A percentile compares a stretch with the other conserved stretches of the same genome.
Evolutionary conservation across 1,140 invertebrate genomes (phyloP).

Genomic region (Lamellibrachia luymesi): DNA sequence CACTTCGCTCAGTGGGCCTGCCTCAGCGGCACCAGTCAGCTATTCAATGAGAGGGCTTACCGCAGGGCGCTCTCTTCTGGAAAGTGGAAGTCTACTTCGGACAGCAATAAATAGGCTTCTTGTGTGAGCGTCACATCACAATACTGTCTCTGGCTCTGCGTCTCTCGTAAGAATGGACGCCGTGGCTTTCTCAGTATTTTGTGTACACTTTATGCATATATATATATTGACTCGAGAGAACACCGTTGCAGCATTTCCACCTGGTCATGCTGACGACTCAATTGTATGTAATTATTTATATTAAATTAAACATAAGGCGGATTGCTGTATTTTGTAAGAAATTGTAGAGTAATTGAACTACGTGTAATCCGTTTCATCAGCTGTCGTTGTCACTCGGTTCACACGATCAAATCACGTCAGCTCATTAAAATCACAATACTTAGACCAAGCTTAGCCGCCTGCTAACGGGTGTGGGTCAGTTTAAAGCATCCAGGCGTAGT

Average conservation of each 20-base stretch:
- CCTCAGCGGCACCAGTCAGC: neutral
- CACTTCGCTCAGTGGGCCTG: neutral
- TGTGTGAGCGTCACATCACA: neutral
- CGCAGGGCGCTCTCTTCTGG: neutral
- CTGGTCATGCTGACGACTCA: neutral
- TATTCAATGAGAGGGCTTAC: neutral
- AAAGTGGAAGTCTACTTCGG: neutral
- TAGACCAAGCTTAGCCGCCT: no score
- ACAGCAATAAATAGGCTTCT: neutral
- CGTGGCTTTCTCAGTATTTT: neutral
- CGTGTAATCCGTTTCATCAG: no score
- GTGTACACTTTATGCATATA: neutral
- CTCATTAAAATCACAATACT: no score
- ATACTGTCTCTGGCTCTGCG: neutral
- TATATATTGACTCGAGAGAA: no score
- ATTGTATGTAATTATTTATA: neutral
- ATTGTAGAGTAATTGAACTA: neutral
- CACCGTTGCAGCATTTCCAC: neutral
- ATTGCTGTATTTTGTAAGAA: neutral
- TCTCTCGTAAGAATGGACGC: neutral
- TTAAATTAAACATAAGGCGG: neutral
- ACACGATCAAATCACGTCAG: no score
- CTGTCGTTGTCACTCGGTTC: no score
- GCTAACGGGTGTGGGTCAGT: no score
- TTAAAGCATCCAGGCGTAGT: no score